A percentile compares a stretch with the other conserved stretches of the same genome.
phyloP scores from a whole-genome alignment of 2,888 invertebrate species.

The Hipparchia semele region DNA sequence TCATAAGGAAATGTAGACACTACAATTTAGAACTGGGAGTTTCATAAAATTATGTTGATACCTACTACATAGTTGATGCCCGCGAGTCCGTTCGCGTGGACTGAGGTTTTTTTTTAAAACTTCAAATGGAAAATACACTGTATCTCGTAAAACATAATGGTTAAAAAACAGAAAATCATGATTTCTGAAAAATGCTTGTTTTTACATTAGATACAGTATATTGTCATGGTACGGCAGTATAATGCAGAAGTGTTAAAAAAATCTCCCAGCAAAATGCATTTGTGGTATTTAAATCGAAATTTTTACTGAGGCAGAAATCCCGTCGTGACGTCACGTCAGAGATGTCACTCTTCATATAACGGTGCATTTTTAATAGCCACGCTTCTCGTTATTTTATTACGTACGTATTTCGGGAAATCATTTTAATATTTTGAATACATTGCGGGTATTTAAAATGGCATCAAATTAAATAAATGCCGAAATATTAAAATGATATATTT shows the following conservation, averaged over 20 bases:
- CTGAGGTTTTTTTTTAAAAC: too few species aligned
- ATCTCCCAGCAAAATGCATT: not conserved
- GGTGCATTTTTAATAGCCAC: slow-evolving; percentile 37
- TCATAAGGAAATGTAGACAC: not conserved
- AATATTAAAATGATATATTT: not conserved
- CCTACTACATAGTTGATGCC: too few species aligned
- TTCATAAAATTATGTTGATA: not conserved
- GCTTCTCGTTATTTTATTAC: slow-evolving; percentile 26
- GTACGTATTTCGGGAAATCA: slow-evolving; percentile 14
- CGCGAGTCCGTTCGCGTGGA: too few species aligned
- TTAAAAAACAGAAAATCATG: too few species aligned
- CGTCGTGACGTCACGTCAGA: slow-evolving; percentile 15
- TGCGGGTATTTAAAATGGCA: not conserved
- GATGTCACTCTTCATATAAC: slow-evolving; percentile 24
- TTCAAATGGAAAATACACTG: too few species aligned
- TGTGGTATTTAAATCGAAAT: slow-evolving; percentile 2
- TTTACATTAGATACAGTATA: too few species aligned
- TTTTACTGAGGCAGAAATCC: not conserved
- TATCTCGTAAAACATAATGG: too few species aligned
- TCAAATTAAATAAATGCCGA: not conserved
- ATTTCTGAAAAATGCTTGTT: too few species aligned
- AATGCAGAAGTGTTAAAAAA: not conserved
- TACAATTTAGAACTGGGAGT: not conserved
- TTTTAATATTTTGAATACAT: slow-evolving; percentile 8
- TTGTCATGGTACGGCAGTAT: too few species aligned